phyloP scores from a whole-genome alignment of 2,888 invertebrate species.

The Stenurella melanura region DNA sequence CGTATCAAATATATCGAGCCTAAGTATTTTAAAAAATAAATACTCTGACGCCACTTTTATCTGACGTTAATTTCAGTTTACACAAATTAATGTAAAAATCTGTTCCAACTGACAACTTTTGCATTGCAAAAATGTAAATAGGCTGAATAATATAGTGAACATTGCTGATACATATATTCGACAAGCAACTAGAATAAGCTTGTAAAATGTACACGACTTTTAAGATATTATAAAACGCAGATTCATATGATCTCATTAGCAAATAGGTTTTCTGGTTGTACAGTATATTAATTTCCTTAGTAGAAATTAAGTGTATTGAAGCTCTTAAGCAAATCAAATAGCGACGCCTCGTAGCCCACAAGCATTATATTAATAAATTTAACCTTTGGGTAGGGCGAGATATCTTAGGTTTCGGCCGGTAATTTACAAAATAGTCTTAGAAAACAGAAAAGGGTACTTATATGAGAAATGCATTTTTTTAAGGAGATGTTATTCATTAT shows the following conservation, averaged over 20 bases:
- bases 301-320: conserved; percentile 71
- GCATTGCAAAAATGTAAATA: background rate
- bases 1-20: no score
- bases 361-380: conserved; percentile 66
- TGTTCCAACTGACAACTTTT: no score
- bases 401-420: conserved; percentile 52
- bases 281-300: conserved; percentile 71
- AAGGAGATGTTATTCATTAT: no score
- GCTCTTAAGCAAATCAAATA: conserved; percentile 72
- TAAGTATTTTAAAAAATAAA: no score
- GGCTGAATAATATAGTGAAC: background rate
- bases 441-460: background rate
- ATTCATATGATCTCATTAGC: conserved; percentile 67
- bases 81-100: no score
- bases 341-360: conserved; percentile 66
- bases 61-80: no score
- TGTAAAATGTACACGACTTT: background rate
- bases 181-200: background rate
- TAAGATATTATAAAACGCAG: conserved; percentile 43
- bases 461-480: background rate
- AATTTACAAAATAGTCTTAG: conserved; percentile 39
- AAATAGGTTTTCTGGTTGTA: conserved; percentile 68
- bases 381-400: conserved; percentile 64
- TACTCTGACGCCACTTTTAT: no score
- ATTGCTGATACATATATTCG: background rate